phyloP scores from a whole-genome alignment of 2,113 vertebrate species.

The Zingel zingel region DNA sequence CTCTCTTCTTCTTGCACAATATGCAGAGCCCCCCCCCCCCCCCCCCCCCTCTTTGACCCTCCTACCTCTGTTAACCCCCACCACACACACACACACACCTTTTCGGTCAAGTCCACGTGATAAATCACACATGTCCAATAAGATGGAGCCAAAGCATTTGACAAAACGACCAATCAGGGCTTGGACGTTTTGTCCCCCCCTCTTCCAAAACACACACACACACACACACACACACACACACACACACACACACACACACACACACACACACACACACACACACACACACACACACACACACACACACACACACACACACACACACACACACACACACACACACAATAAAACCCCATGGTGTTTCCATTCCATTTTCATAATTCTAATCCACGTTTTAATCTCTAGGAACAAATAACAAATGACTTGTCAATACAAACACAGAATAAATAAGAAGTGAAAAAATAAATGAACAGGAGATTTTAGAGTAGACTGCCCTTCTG shows the following conservation, averaged over 20 bases:
- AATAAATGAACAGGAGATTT: background rate
- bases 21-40: constrained; percentile 10
- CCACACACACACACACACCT: constrained; percentile 4
- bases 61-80: constrained; percentile 53
- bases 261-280: no score
- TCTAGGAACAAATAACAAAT: background rate
- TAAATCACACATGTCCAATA: constrained; percentile 86
- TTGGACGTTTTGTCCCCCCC: background rate
- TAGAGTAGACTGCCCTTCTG: background rate
- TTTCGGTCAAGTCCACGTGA: constrained; percentile 82
- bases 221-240: constrained; percentile 15
- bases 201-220: background rate
- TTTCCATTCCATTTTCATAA: background rate
- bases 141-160: constrained; percentile 66
- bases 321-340: no score
- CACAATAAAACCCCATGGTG: background rate
- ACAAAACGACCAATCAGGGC: constrained; percentile 81
- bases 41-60: constrained; percentile 38
- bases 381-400: background rate
- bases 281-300: background rate
- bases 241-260: background rate
- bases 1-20: constrained; percentile 52
- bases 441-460: background rate
- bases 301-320: background rate
- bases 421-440: background rate